Conservation (phyloP, 64 coral and sea anemone genomes). For the Pachyseris speciosa region DNA sequence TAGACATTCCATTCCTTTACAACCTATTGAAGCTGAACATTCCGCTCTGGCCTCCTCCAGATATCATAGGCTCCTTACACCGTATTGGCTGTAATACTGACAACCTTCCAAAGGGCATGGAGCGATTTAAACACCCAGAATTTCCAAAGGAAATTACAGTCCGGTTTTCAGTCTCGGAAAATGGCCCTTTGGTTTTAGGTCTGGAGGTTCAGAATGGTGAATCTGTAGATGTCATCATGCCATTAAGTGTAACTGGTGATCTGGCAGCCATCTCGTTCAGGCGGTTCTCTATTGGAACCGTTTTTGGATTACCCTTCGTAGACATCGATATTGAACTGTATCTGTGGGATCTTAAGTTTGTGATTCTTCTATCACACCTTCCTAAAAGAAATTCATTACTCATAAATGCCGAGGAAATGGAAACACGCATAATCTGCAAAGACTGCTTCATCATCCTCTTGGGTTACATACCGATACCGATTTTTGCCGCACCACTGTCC, state of each 20-base stretch:
- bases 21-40: conserved; percentile 20
- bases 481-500: conserved; percentile 72
- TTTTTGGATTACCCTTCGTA: conserved; percentile 66
- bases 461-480: conserved; percentile 51
- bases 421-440: conserved; percentile 74
- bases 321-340: conserved; percentile 52
- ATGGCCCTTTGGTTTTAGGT: conserved; percentile 46
- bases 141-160: conserved; percentile 59
- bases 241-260: background rate
- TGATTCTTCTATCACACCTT: conserved; percentile 71
- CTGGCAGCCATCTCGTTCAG: conserved; percentile 50
- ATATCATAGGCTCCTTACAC: conserved; percentile 32
- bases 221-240: conserved; percentile 51
- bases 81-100: conserved; percentile 46
- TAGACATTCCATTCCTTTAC: conserved; percentile 46
- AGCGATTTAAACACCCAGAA: conserved; percentile 43
- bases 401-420: conserved; percentile 65
- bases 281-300: conserved; percentile 62
- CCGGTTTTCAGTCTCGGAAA: conserved; percentile 17
- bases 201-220: conserved; percentile 71
- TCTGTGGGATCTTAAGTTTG: conserved; percentile 56
- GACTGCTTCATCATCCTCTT: conserved; percentile 82
- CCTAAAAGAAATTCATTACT: conserved; percentile 54
- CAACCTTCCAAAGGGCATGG: conserved; percentile 70
- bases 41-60: conserved; percentile 72